Evolutionary conservation across 1,140 invertebrate species (phyloP), one percentile per base, ranked within the genome.

Genomic region (Steinernema khuongi): DNA sequence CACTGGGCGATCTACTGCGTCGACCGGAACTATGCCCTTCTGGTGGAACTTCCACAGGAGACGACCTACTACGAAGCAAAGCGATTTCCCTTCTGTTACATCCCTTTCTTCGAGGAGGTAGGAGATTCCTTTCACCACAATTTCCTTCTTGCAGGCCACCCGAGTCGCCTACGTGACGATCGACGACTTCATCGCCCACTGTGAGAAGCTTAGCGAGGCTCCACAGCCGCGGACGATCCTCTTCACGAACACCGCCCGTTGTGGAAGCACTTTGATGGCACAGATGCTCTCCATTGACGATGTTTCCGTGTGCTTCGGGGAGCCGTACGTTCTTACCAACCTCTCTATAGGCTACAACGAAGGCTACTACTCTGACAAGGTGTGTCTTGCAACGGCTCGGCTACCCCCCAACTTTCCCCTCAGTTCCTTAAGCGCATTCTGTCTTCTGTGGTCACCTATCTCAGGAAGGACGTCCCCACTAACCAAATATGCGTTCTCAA

Each of bases 171-270:
- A 72, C n/a, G 72, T 74, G 17, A 18, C 71, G 70, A 31, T 68
- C 17, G 71, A 43, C 18, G 72, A 74, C 17, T 72, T 74, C 28
- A 14, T 74, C 1, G 19, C 44, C 1, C 28, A 43, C 18, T 30
- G 31, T 19, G n/a, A 74, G 31, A 18, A 32, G 72, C 67, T 74
- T 19, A 18, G 26, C 28, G 29, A 72, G 71, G 28, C 17, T 18
- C 28, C 29, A 43, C 70, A 67, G 31, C 67, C 67, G 28, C 30
- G 33, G 28, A 74, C 44, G 18, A 31, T 74, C 31, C 71, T 74
- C 70, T 74, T 36, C 70, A 74, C 72, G 28, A 74, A 74, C 33
- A 74, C 72, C 1, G 72, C 71, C 17, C 72, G 72, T 28, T 74
- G 72, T 73, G 72, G 72, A 33, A 74, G 72, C 41, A 74, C 72